Evolutionary conservation across 2,797 vertebrate species (phyloP).

Genomic region (Coregonus sp.): DNA sequence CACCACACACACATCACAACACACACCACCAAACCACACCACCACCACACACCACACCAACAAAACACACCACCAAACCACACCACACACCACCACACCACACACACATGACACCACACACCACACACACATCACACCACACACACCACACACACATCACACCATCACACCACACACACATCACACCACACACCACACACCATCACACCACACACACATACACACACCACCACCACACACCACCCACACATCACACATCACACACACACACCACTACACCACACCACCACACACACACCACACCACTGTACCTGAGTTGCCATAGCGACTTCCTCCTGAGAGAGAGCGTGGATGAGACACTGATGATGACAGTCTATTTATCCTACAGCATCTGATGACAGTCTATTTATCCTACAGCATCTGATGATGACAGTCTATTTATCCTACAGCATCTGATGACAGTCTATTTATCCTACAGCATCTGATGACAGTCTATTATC

Average conservation of each 20-base stretch:
- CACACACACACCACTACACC: conserved; percentile 30
- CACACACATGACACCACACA: too few relatives aligned
- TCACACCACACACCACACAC: conserved; percentile 12
- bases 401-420: too few relatives aligned
- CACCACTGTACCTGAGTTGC: conserved; percentile 67
- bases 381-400: too few relatives aligned
- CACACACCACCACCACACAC: neutral
- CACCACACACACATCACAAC: neutral
- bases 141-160: conserved; percentile 32
- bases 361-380: neutral
- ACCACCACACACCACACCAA: too few relatives aligned
- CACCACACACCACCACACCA: too few relatives aligned
- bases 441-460: neutral
- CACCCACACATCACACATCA: conserved; percentile 33
- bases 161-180: neutral
- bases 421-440: neutral
- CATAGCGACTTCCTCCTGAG: conserved; percentile 61
- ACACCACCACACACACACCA: conserved; percentile 25
- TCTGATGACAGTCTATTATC: neutral
- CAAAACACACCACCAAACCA: too few relatives aligned
- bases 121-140: neutral
- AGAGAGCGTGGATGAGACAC: conserved; percentile 30
- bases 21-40: too few relatives aligned
- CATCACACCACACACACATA: neutral
- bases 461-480: neutral